Conservation (phyloP, 2,797 vertebrate genomes). For the Stomatorhinus walkeri region DNA sequence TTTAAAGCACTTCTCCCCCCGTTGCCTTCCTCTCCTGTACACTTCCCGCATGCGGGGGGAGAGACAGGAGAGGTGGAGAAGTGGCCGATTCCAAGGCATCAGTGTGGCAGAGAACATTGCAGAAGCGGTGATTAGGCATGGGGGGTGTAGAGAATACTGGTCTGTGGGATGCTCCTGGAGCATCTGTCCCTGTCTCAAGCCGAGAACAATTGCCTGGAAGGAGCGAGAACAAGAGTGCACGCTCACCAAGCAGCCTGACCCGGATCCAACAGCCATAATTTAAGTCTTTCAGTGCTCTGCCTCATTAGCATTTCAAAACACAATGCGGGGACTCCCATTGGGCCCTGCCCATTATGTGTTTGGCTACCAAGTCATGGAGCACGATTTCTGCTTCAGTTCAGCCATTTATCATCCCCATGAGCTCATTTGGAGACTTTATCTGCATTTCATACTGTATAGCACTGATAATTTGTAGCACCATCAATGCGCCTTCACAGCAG, state of each 20-base stretch:
- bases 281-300: slow-evolving; percentile 42
- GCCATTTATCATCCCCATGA: background rate
- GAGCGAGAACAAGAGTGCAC: slow-evolving; percentile 34
- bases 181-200: slow-evolving; percentile 60
- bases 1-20: background rate
- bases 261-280: slow-evolving; percentile 43
- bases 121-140: slow-evolving; percentile 51
- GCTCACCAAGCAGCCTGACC: slow-evolving; percentile 33
- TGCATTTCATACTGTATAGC: background rate
- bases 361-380: background rate
- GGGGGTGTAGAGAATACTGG: slow-evolving; percentile 25
- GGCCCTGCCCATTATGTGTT: background rate
- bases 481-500: background rate
- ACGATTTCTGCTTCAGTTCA: background rate
- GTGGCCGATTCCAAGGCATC: background rate
- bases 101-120: slow-evolving; percentile 35
- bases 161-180: slow-evolving; percentile 49
- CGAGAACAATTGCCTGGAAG: slow-evolving; percentile 45
- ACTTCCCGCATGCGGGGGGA: background rate
- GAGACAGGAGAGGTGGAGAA: background rate
- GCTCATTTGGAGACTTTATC: background rate
- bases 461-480: background rate
- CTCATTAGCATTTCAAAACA: slow-evolving; percentile 44
- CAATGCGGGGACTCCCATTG: slow-evolving; percentile 1
- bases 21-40: background rate